Conservation (phyloP, 2,113 vertebrate species). For the Tricholaema leucomelas region DNA sequence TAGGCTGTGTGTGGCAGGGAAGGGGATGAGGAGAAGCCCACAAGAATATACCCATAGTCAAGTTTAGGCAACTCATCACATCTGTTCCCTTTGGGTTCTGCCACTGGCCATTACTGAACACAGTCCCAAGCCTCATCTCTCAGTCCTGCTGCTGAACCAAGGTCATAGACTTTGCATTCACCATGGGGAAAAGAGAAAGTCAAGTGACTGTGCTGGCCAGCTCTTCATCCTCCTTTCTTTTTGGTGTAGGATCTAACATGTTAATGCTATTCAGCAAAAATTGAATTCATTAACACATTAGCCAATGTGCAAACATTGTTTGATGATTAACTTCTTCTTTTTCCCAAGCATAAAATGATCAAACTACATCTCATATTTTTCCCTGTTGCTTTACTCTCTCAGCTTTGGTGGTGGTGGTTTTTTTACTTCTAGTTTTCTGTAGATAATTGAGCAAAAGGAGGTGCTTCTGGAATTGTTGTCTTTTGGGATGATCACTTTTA, state of each 20-base stretch:
- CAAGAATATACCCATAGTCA: neutral
- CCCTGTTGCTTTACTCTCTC: neutral
- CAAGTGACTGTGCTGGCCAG: neutral
- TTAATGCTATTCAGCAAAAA: neutral
- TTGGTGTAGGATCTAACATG: neutral
- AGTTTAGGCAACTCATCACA: neutral
- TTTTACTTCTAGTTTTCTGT: neutral
- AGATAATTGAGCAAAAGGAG: neutral
- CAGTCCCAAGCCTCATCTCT: neutral
- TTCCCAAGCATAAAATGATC: neutral
- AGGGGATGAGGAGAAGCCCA: neutral
- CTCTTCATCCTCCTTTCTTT: neutral
- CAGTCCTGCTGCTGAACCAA: conserved; percentile 2
- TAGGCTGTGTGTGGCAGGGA: neutral
- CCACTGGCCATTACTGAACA: neutral
- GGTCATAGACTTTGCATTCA: neutral
- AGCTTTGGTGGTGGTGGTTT: neutral
- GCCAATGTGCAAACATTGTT: neutral
- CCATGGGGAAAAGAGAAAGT: neutral
- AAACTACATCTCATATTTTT: neutral
- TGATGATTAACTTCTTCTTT: neutral
- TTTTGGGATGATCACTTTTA: neutral
- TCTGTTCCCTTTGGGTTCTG: neutral
- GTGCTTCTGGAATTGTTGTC: neutral
- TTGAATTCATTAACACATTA: neutral